Evolutionary conservation across 1,140 invertebrate genomes (phyloP).

Genomic region (Penaeus chinensis): DNA sequence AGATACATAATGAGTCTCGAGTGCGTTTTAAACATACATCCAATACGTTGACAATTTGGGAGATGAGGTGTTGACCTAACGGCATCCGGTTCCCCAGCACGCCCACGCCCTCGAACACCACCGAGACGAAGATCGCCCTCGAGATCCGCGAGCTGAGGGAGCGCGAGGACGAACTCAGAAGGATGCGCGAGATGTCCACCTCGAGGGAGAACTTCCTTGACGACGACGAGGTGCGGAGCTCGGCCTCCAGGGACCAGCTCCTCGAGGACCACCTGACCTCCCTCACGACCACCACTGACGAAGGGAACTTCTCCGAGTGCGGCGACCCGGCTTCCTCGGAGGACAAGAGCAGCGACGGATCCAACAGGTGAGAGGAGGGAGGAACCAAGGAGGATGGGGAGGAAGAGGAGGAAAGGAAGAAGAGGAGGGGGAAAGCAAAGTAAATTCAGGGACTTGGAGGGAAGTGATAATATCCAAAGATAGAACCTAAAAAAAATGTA

Average conservation of each 20-base stretch:
- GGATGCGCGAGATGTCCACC: constrained; percentile 63
- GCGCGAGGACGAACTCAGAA: constrained; percentile 70
- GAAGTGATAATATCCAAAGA: not conserved
- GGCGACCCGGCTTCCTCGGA: constrained; percentile 66
- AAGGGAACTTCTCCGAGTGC: constrained; percentile 68
- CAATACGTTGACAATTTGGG: too few relatives aligned
- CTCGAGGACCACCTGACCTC: constrained; percentile 62
- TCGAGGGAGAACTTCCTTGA: constrained; percentile 60
- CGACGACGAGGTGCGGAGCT: constrained; percentile 45
- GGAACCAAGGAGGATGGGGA: not conserved
- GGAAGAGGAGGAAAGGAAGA: not conserved
- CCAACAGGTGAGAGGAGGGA: constrained; percentile 65
- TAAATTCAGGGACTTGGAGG: not conserved
- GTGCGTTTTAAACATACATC: too few relatives aligned
- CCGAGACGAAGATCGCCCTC: constrained; percentile 70
- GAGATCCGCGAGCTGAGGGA: constrained; percentile 70
- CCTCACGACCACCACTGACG: constrained; percentile 66
- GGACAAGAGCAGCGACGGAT: constrained; percentile 65
- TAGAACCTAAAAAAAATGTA: not conserved
- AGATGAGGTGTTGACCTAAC: too few relatives aligned
- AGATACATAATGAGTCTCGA: too few relatives aligned
- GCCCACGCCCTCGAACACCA: constrained; percentile 39
- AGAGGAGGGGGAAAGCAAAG: not conserved
- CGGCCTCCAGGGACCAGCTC: constrained; percentile 50
- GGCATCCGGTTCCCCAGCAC: not conserved